Evolutionary conservation across 2,113 vertebrate species (phyloP).

Genomic region (Eupsittula cactorum): DNA sequence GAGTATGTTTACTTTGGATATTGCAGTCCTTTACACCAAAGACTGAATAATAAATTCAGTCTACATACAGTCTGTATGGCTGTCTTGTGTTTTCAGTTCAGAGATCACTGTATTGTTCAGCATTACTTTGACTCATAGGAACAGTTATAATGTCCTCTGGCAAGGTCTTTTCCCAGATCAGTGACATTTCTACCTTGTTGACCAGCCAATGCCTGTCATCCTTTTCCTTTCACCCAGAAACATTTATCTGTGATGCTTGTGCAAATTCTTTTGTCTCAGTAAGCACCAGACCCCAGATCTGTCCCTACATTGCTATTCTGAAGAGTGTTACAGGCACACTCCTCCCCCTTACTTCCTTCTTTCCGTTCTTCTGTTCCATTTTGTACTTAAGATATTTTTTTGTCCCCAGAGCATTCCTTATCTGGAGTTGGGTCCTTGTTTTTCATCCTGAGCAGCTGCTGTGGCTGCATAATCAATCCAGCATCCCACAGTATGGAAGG

Average conservation of each 20-base stretch:
- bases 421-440: background rate
- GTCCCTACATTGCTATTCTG: background rate
- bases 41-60: background rate
- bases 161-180: background rate
- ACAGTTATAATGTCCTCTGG: background rate
- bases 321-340: background rate
- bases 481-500: background rate
- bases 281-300: background rate
- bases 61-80: too few relatives aligned
- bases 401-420: background rate
- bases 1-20: background rate
- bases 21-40: background rate
- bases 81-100: background rate
- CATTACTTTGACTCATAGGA: background rate
- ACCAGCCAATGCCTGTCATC: background rate
- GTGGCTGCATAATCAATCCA: background rate
- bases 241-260: background rate
- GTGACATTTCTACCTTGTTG: background rate
- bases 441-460: background rate
- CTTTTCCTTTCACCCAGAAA: background rate
- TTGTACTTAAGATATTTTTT: background rate
- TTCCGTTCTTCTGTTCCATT: background rate
- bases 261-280: background rate
- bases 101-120: background rate
- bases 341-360: background rate